Percentiles rank a stretch among this genome's conserved stretches.
Evolutionary conservation across 2,113 vertebrate species (phyloP).

Genomic region (Nothoprocta perdicaria): DNA sequence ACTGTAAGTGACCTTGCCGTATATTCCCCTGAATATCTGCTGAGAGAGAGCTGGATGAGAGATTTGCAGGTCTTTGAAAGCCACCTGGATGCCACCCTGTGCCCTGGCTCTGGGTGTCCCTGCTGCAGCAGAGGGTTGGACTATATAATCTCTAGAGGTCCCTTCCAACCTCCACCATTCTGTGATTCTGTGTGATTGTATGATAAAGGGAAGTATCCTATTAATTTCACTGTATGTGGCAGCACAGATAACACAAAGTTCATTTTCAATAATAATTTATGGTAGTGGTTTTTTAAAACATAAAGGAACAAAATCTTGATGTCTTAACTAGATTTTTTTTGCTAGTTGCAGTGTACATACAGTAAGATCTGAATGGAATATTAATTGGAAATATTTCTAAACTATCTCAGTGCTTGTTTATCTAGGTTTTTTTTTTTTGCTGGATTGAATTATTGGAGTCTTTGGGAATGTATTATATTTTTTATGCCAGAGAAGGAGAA

Average conservation of each 20-base stretch:
- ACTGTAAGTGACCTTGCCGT: too few relatives aligned
- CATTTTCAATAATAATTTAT: neutral
- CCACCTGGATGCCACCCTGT: too few relatives aligned
- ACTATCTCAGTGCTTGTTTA: neutral
- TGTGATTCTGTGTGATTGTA: too few relatives aligned
- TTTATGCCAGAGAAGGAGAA: neutral
- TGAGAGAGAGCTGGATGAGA: too few relatives aligned
- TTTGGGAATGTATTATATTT: accelerated
- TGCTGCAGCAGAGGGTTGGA: too few relatives aligned
- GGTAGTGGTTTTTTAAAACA: neutral
- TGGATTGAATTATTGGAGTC: neutral
- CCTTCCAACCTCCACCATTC: too few relatives aligned
- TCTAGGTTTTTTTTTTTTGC: neutral
- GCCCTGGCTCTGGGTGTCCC: too few relatives aligned
- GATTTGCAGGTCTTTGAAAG: too few relatives aligned
- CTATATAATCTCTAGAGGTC: too few relatives aligned
- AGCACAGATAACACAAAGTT: neutral
- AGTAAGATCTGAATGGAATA: neutral
- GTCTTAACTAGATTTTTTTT: neutral
- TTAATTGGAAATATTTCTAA: neutral
- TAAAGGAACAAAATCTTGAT: neutral
- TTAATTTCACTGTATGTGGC: neutral
- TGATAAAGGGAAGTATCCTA: neutral
- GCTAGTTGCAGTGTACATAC: neutral
- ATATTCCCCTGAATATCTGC: too few relatives aligned